A percentile compares a stretch with the other conserved stretches of the same genome.
phyloP scores from a whole-genome alignment of 2,113 vertebrate species.

The Mola mola region DNA sequence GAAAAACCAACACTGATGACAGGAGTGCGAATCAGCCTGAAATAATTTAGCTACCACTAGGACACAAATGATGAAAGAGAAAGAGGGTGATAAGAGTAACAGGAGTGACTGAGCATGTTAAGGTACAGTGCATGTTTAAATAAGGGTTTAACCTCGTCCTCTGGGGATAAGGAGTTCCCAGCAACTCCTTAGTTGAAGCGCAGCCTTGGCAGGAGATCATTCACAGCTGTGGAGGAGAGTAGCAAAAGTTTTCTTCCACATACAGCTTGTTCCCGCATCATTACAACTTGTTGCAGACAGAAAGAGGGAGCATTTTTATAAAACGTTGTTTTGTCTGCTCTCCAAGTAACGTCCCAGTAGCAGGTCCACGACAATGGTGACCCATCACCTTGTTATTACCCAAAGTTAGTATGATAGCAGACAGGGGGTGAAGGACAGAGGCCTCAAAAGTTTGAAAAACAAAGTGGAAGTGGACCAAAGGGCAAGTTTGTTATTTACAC shows the following conservation, averaged over 20 bases:
- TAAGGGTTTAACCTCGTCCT: slow-evolving; percentile 32
- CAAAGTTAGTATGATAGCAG: slow-evolving; percentile 30
- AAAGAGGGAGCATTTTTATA: slow-evolving; percentile 10
- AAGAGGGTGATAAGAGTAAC: slow-evolving; percentile 2
- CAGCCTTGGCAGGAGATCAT: slow-evolving; percentile 35
- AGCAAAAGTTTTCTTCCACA: slow-evolving; percentile 13
- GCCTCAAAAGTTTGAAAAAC: slow-evolving; percentile 17
- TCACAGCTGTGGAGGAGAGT: slow-evolving; percentile 24
- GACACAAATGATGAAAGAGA: slow-evolving; percentile 38
- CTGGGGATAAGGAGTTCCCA: slow-evolving; percentile 11
- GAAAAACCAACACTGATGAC: slow-evolving; percentile 28
- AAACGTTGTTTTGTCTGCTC: slow-evolving; percentile 21
- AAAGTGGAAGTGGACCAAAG: slow-evolving; percentile 20
- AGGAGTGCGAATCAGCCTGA: slow-evolving; percentile 22
- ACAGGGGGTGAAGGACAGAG: slow-evolving; percentile 13
- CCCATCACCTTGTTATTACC: slow-evolving; percentile 28
- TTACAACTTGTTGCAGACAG: slow-evolving; percentile 29
- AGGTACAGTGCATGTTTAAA: slow-evolving; percentile 39
- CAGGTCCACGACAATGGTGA: slow-evolving; percentile 16
- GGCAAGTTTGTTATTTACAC: slow-evolving; percentile 60
- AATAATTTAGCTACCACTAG: slow-evolving; percentile 40
- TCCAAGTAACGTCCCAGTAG: slow-evolving; percentile 1
- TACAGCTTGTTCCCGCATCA: slow-evolving; percentile 33
- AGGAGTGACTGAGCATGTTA: slow-evolving; percentile 21
- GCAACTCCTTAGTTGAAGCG: slow-evolving; percentile 14